Base-by-base conservation (phyloP, 2,113 vertebrate species). In the Hyaena hyaena region DNA sequence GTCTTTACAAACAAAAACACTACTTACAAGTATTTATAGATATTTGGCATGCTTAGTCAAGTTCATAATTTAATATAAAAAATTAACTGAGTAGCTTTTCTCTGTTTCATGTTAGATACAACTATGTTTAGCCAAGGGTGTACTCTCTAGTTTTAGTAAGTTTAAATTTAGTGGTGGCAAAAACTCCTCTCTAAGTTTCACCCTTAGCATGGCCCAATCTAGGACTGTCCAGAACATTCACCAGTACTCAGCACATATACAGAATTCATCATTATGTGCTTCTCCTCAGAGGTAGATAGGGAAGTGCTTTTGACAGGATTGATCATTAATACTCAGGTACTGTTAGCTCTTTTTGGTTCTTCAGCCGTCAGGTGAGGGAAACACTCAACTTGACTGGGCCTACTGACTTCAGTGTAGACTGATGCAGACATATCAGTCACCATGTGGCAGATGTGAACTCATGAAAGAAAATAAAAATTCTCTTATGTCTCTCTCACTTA, bases 61-160 rank as follows among this genome's bases (percentile, higher is more conserved):
- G 55, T 97, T 95, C 88, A 92, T 93, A 90, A 95, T 96, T 97
- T 93, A 97, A 97, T 97, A 98, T 84, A 10, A 82, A 95, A 97
- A 95, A 48, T 96, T 84, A 97, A 92, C n/a, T 24, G 4, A 12
- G 43, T 96, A 17, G 15, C 71, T 92, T 95, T 92, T 94, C 48
- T 95, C 53, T 89, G 15, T 96, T 90, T 92, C 80, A 74, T 95
- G 45, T 93, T 93, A 87, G 80, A 88, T 77, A 90, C 55, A 86
- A 77, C 96, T 97, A 81, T 95, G 58, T 96, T 97, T 97, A 98
- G 95, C 45, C 24, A 76, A 35, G 39, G n/a, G 21, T 33, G 58
- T 95, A 66, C 65, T 81, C 26, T 88, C 96, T 97, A 39, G 83
- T 97, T 97, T 96, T 96, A 95, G 93, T 95, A 95, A 92, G 74